Percentiles rank a stretch among this genome's conserved stretches.
These are phyloP conservation scores for Psylliodes chrysocephalus DNA, from an alignment of 2,888 invertebrate species.

Conservation along the genomic window DNA sequence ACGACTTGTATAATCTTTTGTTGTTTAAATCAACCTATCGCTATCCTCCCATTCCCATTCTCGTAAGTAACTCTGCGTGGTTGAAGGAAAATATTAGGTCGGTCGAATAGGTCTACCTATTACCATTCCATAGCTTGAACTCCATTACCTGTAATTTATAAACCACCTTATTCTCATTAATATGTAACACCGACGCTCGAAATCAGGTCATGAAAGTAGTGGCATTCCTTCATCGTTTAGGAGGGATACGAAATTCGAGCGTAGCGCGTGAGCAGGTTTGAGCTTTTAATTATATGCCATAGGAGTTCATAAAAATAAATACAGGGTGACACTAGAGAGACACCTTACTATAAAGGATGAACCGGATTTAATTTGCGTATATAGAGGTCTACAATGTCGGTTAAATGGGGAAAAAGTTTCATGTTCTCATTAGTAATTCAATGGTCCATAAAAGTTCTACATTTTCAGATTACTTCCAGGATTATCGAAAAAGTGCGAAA, in stretches of 20 bases:
- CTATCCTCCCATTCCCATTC: background rate
- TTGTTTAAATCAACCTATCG: background rate
- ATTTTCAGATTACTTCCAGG: too few relatives aligned
- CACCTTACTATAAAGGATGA: too few relatives aligned
- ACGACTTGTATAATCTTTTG: background rate
- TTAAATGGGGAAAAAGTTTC: too few relatives aligned
- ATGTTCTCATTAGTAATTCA: too few relatives aligned
- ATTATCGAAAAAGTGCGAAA: too few relatives aligned
- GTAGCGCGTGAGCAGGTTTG: background rate
- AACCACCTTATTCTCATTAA: constrained; percentile 10
- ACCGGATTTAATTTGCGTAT: too few relatives aligned
- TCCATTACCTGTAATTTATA: constrained; percentile 1
- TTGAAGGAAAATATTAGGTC: background rate
- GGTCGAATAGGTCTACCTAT: background rate
- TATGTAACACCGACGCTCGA: constrained; percentile 2
- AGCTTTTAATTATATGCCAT: background rate
- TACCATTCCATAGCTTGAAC: background rate
- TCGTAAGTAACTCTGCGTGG: constrained; percentile 1
- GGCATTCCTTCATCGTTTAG: background rate
- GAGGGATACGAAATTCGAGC: background rate
- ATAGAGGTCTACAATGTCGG: too few relatives aligned
- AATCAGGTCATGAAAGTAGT: constrained; percentile 2
- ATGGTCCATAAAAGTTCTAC: too few relatives aligned
- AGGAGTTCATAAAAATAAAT: too few relatives aligned
- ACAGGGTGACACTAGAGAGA: too few relatives aligned